These are phyloP conservation scores for Melanophora roralis DNA, from an alignment of 2,888 invertebrate species.

Conservation along the genomic window DNA sequence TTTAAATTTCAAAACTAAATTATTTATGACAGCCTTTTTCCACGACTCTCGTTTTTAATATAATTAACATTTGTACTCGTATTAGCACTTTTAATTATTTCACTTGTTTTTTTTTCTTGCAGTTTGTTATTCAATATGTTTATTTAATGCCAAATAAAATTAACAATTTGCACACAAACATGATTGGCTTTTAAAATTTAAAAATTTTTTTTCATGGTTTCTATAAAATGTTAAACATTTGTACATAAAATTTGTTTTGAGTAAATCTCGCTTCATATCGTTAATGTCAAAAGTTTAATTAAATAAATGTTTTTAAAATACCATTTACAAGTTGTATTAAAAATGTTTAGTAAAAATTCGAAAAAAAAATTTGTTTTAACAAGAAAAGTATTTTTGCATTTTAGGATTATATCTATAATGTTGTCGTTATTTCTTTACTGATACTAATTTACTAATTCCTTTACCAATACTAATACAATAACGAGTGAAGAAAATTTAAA, in stretches of 20 bases:
- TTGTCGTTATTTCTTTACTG: not conserved
- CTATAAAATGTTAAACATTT: not conserved
- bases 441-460: too few relatives aligned
- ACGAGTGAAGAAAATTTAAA: too few relatives aligned
- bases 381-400: not conserved
- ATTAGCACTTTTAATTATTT: slow-evolving; percentile 6
- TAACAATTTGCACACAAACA: slow-evolving; percentile 47
- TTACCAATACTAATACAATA: too few relatives aligned
- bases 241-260: not conserved
- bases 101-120: not conserved
- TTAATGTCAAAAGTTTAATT: slow-evolving; percentile 54
- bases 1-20: too few relatives aligned
- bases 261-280: slow-evolving; percentile 14
- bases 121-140: slow-evolving; percentile 28
- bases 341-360: not conserved
- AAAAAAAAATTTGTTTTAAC: not conserved
- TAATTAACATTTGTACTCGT: not conserved
- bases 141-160: slow-evolving; percentile 55
- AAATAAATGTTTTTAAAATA: slow-evolving; percentile 25
- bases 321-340: slow-evolving; percentile 10
- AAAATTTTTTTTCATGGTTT: not conserved
- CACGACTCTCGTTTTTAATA: not conserved
- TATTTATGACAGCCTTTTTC: not conserved
- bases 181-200: slow-evolving; percentile 35
- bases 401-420: not conserved